These are phyloP conservation scores for Aurelia aurita DNA, from an alignment of 30 jellyfish, hydroid and myxozoan species.

Conservation along the genomic window DNA sequence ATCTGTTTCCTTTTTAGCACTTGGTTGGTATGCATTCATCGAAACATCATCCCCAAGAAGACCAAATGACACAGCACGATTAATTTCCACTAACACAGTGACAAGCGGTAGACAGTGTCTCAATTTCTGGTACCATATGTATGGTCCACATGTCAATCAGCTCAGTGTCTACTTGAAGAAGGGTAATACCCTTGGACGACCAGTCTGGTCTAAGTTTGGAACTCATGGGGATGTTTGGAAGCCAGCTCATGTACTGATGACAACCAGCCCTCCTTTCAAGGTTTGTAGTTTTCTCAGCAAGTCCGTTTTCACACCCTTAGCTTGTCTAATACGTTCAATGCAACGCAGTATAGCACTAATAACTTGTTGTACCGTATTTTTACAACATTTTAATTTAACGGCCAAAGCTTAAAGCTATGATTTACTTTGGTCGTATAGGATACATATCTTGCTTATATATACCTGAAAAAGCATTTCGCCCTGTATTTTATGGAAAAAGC, in stretches of 20 bases:
- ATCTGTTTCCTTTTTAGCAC: constrained; percentile 54
- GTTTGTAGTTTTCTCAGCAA: not conserved
- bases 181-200: constrained; percentile 56
- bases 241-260: constrained; percentile 91
- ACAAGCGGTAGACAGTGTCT: constrained; percentile 79
- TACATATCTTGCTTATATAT: no score
- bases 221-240: constrained; percentile 95
- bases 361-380: no score
- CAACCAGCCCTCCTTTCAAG: constrained; percentile 81
- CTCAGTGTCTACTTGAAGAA: constrained; percentile 81
- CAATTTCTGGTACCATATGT: constrained; percentile 99
- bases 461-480: no score
- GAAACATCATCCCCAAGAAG: constrained; percentile 90
- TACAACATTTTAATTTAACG: no score
- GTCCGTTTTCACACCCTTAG: no score
- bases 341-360: no score
- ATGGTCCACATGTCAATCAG: constrained; percentile 91
- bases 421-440: no score
- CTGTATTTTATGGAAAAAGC: no score
- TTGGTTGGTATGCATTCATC: constrained; percentile 93
- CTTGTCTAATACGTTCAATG: no score
- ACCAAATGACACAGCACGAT: constrained; percentile 95
- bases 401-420: no score
- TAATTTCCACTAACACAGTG: constrained; percentile 60
- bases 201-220: constrained; percentile 94